phyloP scores from a whole-genome alignment of 2,797 vertebrate species.

The Pipistrellus nathusii region DNA sequence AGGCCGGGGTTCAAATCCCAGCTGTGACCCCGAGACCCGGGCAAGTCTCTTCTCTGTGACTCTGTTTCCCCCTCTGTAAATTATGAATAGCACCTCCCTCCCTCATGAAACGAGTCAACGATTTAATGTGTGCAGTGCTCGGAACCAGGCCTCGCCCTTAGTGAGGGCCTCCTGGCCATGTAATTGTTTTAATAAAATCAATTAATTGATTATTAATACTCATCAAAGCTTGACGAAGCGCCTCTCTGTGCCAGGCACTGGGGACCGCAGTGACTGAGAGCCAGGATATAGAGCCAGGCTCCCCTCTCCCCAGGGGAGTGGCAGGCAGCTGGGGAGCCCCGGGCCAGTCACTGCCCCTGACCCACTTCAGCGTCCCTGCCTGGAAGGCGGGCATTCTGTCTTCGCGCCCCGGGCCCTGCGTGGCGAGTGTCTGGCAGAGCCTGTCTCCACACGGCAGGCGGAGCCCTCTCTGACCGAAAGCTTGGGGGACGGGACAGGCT shows the following conservation, averaged over 20 bases:
- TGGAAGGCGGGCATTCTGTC: neutral
- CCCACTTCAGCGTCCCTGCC: neutral
- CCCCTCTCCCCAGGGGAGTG: neutral
- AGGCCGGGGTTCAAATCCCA: neutral
- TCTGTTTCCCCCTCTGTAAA: neutral
- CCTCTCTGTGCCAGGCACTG: neutral
- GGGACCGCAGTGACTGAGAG: neutral
- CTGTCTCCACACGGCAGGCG: neutral
- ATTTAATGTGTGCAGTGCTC: neutral
- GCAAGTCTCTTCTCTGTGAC: neutral
- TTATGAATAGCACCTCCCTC: neutral
- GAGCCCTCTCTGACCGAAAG: neutral
- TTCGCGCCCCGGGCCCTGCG: fast-evolving
- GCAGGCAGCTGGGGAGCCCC: neutral
- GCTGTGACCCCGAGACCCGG: neutral
- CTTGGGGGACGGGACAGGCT: neutral
- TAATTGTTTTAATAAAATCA: no score
- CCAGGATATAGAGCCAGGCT: neutral
- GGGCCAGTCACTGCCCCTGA: neutral
- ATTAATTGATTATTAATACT: neutral
- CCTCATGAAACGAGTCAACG: fast-evolving
- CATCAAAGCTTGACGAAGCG: neutral
- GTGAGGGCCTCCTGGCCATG: neutral
- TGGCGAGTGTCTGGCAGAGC: neutral
- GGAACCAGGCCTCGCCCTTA: neutral